Evolutionary conservation across 2,797 vertebrate species (phyloP).

Genomic region (Argya squamiceps): DNA sequence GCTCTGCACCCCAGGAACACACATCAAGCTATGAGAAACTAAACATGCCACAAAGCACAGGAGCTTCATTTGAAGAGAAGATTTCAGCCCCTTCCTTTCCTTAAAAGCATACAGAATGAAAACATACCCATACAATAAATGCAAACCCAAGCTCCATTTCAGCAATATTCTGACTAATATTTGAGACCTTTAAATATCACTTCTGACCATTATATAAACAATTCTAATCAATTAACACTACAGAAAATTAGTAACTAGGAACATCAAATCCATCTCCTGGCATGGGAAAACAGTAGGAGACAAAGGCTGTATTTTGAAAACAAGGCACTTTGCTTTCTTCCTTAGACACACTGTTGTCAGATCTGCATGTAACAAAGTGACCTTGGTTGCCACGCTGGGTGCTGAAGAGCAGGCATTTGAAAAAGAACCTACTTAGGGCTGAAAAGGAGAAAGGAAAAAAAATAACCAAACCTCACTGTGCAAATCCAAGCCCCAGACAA

Average conservation of each 20-base stretch:
- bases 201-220: background rate
- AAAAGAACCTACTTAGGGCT: background rate
- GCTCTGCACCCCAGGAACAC: background rate
- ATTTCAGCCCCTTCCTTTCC: background rate
- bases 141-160: background rate
- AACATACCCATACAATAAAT: background rate
- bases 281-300: background rate
- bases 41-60: background rate
- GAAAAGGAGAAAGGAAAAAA: background rate
- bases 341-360: background rate
- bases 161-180: background rate
- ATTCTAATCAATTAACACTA: background rate
- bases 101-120: background rate
- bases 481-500: background rate
- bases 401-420: background rate
- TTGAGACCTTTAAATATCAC: background rate
- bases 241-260: background rate
- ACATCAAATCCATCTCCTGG: background rate
- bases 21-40: background rate
- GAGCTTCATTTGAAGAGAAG: background rate
- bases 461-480: background rate
- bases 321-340: background rate
- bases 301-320: background rate
- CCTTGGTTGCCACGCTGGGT: fast-evolving
- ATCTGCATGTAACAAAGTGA: fast-evolving